Evolutionary conservation across 2,113 vertebrate genomes (phyloP), one percentile per base, ranked within the genome.

Genomic region (Rhipidura dahli): DNA sequence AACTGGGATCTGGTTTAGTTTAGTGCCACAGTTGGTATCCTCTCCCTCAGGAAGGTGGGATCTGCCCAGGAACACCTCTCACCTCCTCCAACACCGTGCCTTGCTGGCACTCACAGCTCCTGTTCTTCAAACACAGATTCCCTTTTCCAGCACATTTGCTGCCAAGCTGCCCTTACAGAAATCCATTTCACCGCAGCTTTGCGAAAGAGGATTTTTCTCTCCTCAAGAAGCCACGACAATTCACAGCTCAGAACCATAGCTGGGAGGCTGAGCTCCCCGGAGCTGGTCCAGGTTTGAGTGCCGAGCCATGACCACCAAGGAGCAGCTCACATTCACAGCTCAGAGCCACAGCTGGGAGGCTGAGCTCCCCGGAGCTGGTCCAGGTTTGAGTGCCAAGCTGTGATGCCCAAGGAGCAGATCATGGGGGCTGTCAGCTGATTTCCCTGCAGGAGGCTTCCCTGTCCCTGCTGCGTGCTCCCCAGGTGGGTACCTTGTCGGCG

Each of bases 341-440:
- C 39, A 39, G 39, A 39, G 39, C 39, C 39, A 39, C 39, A 39
- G 39, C 39, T 39, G 39, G 39, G 39, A 39, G 39, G 39, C 39
- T 39, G 39, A 39, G 11, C 39, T 39, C n/a, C n/a, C n/a, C n/a
- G n/a, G n/a, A n/a, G n/a, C n/a, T n/a, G n/a, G n/a, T n/a, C n/a
- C n/a, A n/a, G n/a, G n/a, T n/a, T n/a, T n/a, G n/a, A n/a, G n/a
- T n/a, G n/a, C n/a, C n/a, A n/a, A n/a, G n/a, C n/a, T n/a, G n/a
- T n/a, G n/a, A n/a, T n/a, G n/a, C n/a, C n/a, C n/a, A n/a, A n/a
- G n/a, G n/a, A n/a, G n/a, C n/a, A n/a, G n/a, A n/a, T n/a, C n/a
- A n/a, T n/a, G 0, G 1, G 37, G 13, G 19, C 35, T 33, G 5
- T 1, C 40, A 51, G 30, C 11, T 4, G 10, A 2, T 44, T n/a